A percentile compares a stretch with the other conserved stretches of the same genome.
Conservation (phyloP, 1,140 invertebrate species). For the Tetramorium simillimum region DNA sequence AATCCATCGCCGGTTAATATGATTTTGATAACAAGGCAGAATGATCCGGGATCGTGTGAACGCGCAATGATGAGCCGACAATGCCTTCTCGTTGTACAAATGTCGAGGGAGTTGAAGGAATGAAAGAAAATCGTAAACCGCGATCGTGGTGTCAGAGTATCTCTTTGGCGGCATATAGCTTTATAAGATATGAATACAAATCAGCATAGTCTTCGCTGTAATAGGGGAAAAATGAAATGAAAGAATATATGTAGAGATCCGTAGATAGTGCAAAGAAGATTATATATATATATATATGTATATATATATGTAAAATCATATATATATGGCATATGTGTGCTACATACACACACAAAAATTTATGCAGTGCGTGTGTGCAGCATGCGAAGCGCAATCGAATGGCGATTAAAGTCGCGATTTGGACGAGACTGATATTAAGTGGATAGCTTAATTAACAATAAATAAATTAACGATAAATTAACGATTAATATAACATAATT, state of each 20-base stretch:
- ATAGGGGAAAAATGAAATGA: constrained; percentile 34
- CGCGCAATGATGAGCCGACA: constrained; percentile 45
- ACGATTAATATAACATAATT: constrained; percentile 11
- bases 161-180: constrained; percentile 34
- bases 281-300: constrained; percentile 18
- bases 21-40: constrained; percentile 23
- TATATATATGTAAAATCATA: too few relatives aligned
- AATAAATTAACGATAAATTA: background rate
- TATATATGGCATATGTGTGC: background rate
- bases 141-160: constrained; percentile 16
- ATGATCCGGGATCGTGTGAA: constrained; percentile 32
- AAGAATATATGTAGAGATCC: constrained; percentile 34
- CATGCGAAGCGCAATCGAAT: constrained; percentile 33
- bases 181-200: constrained; percentile 34
- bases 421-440: constrained; percentile 36
- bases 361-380: constrained; percentile 9
- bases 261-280: constrained; percentile 47
- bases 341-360: background rate
- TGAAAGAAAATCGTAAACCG: background rate
- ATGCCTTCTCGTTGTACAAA: constrained; percentile 65
- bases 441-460: background rate
- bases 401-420: constrained; percentile 24
- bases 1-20: background rate
- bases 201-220: constrained; percentile 43
- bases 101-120: constrained; percentile 12